phyloP scores from a whole-genome alignment of 2,888 invertebrate genomes.

The Eulithis prunata region DNA sequence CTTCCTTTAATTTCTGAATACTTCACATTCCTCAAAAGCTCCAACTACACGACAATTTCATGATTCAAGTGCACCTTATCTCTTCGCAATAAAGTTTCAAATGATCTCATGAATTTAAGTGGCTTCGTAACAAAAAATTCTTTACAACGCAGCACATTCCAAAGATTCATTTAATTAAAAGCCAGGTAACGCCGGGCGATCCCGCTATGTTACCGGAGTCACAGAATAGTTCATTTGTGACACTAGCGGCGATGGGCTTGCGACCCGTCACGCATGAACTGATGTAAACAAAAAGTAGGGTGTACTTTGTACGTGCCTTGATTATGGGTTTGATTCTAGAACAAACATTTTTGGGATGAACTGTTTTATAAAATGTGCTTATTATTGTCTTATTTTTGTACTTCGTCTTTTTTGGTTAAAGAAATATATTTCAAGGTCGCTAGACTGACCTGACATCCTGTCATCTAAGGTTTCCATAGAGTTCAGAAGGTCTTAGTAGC shows the following conservation, averaged over 20 bases:
- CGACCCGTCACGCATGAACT: background rate
- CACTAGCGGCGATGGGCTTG: background rate
- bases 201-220: conserved; percentile 31
- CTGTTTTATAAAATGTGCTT: no score
- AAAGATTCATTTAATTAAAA: conserved; percentile 61
- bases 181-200: conserved; percentile 51
- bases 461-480: background rate
- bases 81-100: conserved; percentile 35
- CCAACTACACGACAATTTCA: conserved; percentile 19
- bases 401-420: no score
- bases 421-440: background rate
- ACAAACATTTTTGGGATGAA: no score
- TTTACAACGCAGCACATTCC: conserved; percentile 64
- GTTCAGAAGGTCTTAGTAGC: no score
- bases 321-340: no score
- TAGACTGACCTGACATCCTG: background rate
- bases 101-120: conserved; percentile 32
- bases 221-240: conserved; percentile 17
- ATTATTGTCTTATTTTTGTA: no score
- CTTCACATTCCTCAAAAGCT: conserved; percentile 15
- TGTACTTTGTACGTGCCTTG: no score
- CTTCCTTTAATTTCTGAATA: conserved; percentile 15
- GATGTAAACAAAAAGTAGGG: background rate
- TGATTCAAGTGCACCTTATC: conserved; percentile 32
- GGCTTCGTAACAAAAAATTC: conserved; percentile 45